Base-by-base conservation (phyloP, 2,113 vertebrate species). In the Thomomys bottae region DNA sequence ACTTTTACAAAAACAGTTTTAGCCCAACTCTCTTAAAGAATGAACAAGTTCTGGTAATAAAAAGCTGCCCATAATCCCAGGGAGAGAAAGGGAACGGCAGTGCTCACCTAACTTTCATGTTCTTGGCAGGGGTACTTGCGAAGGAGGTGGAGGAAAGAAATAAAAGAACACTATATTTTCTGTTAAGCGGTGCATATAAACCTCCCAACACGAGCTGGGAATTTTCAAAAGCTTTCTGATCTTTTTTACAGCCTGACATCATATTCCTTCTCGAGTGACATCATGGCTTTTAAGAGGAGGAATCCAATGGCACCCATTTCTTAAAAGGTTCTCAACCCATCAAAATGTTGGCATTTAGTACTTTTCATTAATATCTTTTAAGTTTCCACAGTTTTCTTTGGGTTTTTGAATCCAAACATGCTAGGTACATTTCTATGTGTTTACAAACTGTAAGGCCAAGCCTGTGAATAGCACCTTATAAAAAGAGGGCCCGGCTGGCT, bases 201-300 rank as follows among this genome's bases (percentile, higher is more conserved):
- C 92, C 95, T 97, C 88, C 88, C 97, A 95, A 97, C 23, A 82
- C 3, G 15, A 94, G 91, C 89, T 67, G 72, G 87, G 93, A 95
- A 89, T 96, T 97, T 96, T 96, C 95, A 94, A 94, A 90, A 95
- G 91, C 84, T 95, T 97, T 97, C 94, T 95, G 95, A 91, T 95
- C 85, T 92, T 97, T 97, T 98, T 97, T 96, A 97, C 73, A 96
- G 86, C 66, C 93, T 98, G 97, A 98, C 97, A 96, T 98, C 97
- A 96, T 96, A 94, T 95, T 96, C 92, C 95, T 94, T 94, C 68
- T 57, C 68, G 2, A 23, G 73, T 97, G 97, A 97, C 95, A 95
- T 97, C 97, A 97, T 87, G 36, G 90, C 71, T 97, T 97, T 96
- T 95, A 96, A 96, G 92, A 57, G 40, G 23, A 92, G 87, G 42